A percentile compares a stretch with the other conserved stretches of the same genome.
phyloP scores from a whole-genome alignment of 2,888 invertebrate genomes.

The Drosophila mulleri region DNA sequence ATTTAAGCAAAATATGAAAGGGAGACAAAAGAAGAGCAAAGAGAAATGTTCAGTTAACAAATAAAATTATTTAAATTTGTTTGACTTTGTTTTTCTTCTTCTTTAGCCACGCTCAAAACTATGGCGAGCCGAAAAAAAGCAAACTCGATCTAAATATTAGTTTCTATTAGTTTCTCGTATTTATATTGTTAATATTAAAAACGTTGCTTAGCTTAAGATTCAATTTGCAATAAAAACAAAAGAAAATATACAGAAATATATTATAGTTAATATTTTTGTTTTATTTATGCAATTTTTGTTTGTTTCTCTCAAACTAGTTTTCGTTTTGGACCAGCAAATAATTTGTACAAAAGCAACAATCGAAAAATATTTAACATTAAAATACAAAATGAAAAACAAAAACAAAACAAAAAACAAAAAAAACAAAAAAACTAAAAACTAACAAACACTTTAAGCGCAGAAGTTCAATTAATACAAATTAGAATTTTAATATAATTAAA shows the following conservation, averaged over 20 bases:
- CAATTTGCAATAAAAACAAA: constrained; percentile 57
- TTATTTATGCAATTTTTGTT: constrained; percentile 24
- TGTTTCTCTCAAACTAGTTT: neutral
- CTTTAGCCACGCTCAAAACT: constrained; percentile 52
- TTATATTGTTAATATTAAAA: constrained; percentile 56
- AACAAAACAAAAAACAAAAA: constrained; percentile 7
- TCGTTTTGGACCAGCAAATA: constrained; percentile 19
- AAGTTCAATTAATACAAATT: constrained; percentile 82
- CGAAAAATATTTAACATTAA: constrained; percentile 14
- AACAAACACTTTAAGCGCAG: constrained; percentile 71
- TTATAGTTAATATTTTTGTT: constrained; percentile 46
- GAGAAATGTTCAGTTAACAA: constrained; percentile 11
- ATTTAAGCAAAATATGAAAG: constrained; percentile 2
- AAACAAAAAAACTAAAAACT: constrained; percentile 2
- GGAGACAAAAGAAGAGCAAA: neutral
- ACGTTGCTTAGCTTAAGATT: constrained; percentile 58
- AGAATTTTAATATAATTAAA: constrained; percentile 73
- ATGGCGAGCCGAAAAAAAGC: constrained; percentile 38
- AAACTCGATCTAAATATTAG: constrained; percentile 42
- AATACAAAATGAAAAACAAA: constrained; percentile 14
- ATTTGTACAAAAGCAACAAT: constrained; percentile 42
- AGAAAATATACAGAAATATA: constrained; percentile 38
- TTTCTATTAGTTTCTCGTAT: constrained; percentile 67
- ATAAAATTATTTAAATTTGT: constrained; percentile 11
- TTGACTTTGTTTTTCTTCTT: constrained; percentile 21